Evolutionary conservation across 2,888 invertebrate genomes (phyloP), one percentile per base, ranked within the genome.

Genomic region (Prostheceraeus crozeri): DNA sequence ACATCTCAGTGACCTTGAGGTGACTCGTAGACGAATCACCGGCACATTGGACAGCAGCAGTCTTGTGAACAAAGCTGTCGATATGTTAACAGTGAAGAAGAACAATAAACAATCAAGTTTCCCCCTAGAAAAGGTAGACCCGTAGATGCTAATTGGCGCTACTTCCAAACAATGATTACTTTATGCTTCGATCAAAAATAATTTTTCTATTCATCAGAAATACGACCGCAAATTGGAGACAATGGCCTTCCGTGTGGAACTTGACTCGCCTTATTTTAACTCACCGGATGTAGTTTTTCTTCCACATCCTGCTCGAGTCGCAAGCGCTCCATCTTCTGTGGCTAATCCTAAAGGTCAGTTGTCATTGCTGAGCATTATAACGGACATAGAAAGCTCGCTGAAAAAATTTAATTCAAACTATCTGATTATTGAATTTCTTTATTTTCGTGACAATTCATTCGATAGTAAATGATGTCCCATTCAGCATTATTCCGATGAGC

Each of bases 1-100:
- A 73, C 67, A 68, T 57, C 74, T 76, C 73, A 66, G 69, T 14
- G 69, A 71, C 19, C 54, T 65, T 30, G 76, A 76, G 63, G 63
- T 72, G 25, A 65, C 71, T 36, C 67, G 75, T 19, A 67, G 76
- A 11, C 61, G 67, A 33, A 66, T 69, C 45, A 74, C 75, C 10
- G 75, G 72, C 16, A 74, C 74, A 11, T 62, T 76, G 51, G 65
- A 67, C 58, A 71, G 64, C 46, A 67, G 68, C 55, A 70, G 67
- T 56, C 54, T 57, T 3, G 53, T 57, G 1, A n/a, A 23, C 8
- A 57, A 46, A 21, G 57, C 57, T 14, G 30, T 57, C 11, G 48
- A 57, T 4, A 45, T 57, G 14, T 25, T 57, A 10, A 57, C 35
- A 16, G 3, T 46, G 4, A 3, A 23, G 14, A 46, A 23, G 23